These are phyloP conservation scores for Galeruca laticollis DNA, from an alignment of 2,888 invertebrate genomes.

Conservation along the genomic window DNA sequence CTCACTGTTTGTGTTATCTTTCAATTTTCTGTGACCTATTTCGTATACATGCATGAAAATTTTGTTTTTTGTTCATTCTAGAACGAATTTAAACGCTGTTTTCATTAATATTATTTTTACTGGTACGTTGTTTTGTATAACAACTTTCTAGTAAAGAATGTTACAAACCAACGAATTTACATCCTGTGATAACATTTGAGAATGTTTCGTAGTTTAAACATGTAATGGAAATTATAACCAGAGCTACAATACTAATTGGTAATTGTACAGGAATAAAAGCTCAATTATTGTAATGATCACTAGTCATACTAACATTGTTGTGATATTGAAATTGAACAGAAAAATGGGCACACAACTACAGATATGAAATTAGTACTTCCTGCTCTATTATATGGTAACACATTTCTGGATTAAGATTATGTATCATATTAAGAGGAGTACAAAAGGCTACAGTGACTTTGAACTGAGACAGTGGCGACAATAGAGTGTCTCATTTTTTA, in stretches of 20 bases:
- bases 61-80: conserved; percentile 1
- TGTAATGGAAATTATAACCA: background rate
- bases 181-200: background rate
- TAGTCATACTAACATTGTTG: background rate
- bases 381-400: background rate
- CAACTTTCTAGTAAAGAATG: background rate
- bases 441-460: too few relatives aligned
- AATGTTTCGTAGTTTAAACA: background rate
- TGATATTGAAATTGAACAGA: background rate
- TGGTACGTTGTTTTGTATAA: background rate
- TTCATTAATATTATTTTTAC: background rate
- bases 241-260: background rate
- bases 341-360: background rate
- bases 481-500: too few relatives aligned
- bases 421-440: too few relatives aligned
- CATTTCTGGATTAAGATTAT: too few relatives aligned
- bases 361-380: background rate
- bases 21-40: conserved; percentile 4
- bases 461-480: too few relatives aligned
- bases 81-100: background rate
- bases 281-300: too few relatives aligned
- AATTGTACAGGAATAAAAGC: too few relatives aligned
- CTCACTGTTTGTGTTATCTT: conserved; percentile 2
- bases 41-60: background rate
- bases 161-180: background rate